Conservation (phyloP, 2,113 vertebrate genomes). For the Tetrax tetrax region DNA sequence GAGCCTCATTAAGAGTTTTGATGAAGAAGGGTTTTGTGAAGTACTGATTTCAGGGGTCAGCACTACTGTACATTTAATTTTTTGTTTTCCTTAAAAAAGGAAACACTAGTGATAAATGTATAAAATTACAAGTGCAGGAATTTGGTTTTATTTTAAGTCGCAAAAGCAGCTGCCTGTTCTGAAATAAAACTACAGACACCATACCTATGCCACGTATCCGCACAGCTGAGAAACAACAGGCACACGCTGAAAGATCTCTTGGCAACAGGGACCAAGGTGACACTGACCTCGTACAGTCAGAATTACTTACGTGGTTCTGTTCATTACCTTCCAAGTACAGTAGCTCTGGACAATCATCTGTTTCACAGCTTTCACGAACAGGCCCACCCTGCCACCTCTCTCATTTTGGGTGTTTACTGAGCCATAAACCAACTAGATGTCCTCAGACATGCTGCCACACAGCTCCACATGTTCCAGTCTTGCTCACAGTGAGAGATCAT, state of each 20-base stretch:
- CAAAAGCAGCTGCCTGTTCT: background rate
- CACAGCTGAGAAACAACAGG: background rate
- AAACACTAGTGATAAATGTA: background rate
- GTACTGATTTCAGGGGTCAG: background rate
- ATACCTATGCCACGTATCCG: fast-evolving
- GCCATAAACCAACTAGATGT: background rate
- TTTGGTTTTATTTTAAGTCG: background rate
- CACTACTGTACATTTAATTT: background rate
- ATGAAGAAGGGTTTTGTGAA: fast-evolving
- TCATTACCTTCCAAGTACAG: background rate
- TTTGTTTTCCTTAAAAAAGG: background rate
- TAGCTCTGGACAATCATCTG: background rate
- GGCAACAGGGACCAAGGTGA: background rate
- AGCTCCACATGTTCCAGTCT: background rate
- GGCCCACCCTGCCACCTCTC: background rate
- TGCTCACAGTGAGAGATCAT: background rate
- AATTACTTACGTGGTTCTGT: background rate
- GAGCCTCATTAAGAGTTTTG: background rate
- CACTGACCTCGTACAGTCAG: background rate
- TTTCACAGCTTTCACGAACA: background rate
- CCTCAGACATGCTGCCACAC: background rate
- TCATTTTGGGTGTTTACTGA: background rate
- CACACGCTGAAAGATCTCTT: background rate
- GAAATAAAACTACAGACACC: background rate
- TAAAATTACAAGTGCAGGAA: background rate